A percentile compares a stretch with the other conserved stretches of the same genome.
These are phyloP conservation scores for Odontomachus brunneus DNA, from an alignment of 1,140 invertebrate species.

Conservation along the genomic window DNA sequence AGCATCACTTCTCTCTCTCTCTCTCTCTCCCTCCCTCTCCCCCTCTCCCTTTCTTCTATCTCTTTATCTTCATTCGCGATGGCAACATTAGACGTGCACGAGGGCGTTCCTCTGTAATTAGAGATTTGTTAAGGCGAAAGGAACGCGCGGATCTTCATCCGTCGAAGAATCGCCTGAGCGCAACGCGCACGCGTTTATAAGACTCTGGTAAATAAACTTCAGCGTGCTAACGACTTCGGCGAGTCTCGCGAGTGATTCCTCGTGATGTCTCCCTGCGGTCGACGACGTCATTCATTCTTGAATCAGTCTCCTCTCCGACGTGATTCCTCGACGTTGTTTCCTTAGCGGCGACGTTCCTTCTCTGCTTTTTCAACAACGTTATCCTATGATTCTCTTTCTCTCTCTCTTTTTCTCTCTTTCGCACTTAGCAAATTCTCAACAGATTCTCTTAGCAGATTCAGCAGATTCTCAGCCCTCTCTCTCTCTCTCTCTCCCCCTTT, in stretches of 20 bases:
- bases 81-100: conserved; percentile 28
- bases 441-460: too few species aligned
- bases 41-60: too few species aligned
- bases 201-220: conserved; percentile 38
- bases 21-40: too few species aligned
- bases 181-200: neutral
- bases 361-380: neutral
- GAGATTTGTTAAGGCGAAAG: conserved; percentile 39
- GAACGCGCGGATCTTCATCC: conserved; percentile 11
- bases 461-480: too few species aligned
- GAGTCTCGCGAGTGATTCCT: neutral
- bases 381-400: neutral
- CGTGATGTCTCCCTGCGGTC: neutral
- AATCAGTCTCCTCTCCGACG: neutral
- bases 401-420: neutral
- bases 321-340: neutral
- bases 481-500: neutral
- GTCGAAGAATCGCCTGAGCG: neutral
- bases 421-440: too few species aligned
- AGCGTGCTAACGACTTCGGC: conserved; percentile 21
- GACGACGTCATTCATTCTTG: too few species aligned
- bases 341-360: too few species aligned
- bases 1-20: neutral
- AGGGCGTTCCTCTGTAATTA: conserved; percentile 35
- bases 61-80: neutral